These are phyloP conservation scores for Capromys pilorides DNA, from an alignment of 2,797 vertebrate genomes.

Conservation along the genomic window DNA sequence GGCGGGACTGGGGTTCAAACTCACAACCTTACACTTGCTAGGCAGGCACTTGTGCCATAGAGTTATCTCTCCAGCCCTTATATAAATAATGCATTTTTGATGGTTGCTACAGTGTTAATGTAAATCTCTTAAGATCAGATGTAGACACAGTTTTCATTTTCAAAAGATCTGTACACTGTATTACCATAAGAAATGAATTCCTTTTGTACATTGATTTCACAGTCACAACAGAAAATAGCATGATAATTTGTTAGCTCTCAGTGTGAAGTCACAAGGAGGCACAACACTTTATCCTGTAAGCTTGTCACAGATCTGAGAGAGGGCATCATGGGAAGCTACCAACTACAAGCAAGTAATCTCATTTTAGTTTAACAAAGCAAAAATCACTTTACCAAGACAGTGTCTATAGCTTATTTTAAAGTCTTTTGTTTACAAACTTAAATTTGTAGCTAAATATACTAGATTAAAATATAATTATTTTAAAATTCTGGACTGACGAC, in stretches of 20 bases:
- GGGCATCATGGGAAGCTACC: background rate
- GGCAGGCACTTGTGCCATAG: too few species aligned
- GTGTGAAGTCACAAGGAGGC: background rate
- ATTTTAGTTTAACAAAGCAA: conserved; percentile 47
- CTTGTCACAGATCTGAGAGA: background rate
- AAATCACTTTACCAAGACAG: background rate
- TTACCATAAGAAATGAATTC: conserved; percentile 25
- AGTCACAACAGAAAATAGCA: conserved; percentile 39
- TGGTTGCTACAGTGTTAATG: background rate
- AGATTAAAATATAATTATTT: background rate
- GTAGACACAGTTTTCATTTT: conserved; percentile 31
- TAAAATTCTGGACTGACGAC: background rate
- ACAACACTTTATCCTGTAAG: background rate
- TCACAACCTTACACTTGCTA: too few species aligned
- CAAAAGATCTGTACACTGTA: background rate
- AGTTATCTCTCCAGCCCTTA: too few species aligned
- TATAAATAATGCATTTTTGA: conserved; percentile 33
- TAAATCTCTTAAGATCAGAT: conserved; percentile 36
- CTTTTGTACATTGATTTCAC: conserved; percentile 47
- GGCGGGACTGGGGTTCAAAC: too few species aligned
- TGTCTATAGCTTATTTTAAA: background rate
- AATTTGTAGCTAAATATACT: conserved; percentile 37
- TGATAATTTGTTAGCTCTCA: conserved; percentile 41
- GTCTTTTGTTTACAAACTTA: conserved; percentile 4
- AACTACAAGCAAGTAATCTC: background rate